Conservation (phyloP, 2,113 vertebrate species). For the Clarias macrocephalus region DNA sequence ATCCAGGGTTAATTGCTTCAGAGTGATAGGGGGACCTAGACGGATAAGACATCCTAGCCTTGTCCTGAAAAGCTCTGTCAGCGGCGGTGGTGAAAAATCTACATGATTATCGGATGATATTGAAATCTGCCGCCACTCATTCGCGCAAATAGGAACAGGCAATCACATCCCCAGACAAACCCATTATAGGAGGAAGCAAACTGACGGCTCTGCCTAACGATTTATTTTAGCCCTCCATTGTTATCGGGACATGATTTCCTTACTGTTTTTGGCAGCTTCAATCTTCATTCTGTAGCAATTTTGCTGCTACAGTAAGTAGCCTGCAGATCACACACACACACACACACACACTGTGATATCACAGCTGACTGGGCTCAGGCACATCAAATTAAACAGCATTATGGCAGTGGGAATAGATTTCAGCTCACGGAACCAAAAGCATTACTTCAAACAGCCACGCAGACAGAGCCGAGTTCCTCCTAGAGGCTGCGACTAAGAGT, state of each 20-base stretch:
- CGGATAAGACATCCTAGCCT: not conserved
- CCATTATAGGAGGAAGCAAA: slow-evolving; percentile 7
- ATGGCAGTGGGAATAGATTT: slow-evolving; percentile 37
- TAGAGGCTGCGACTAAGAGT: slow-evolving; percentile 59
- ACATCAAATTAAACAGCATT: slow-evolving; percentile 37
- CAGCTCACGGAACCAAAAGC: slow-evolving; percentile 17
- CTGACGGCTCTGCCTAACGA: slow-evolving; percentile 45
- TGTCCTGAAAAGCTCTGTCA: slow-evolving; percentile 6
- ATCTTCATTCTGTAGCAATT: slow-evolving; percentile 37
- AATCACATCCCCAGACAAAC: slow-evolving; percentile 23
- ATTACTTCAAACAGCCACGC: slow-evolving; percentile 19
- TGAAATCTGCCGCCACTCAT: slow-evolving; percentile 29
- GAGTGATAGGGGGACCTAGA: slow-evolving; percentile 11
- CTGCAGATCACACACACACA: slow-evolving; percentile 23
- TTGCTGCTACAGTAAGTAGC: slow-evolving; percentile 3
- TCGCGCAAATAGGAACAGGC: slow-evolving; percentile 35
- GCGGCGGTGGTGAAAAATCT: not conserved
- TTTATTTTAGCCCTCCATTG: slow-evolving; percentile 48
- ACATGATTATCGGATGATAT: slow-evolving; percentile 15
- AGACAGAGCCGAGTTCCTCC: slow-evolving; percentile 32
- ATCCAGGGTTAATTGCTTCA: slow-evolving; percentile 27
- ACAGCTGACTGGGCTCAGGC: slow-evolving; percentile 37
- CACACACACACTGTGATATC: slow-evolving; percentile 25
- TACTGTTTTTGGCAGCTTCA: slow-evolving; percentile 20
- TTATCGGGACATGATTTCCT: slow-evolving; percentile 39